Evolutionary conservation across 2,797 vertebrate species (phyloP), one percentile per base, ranked within the genome.

Genomic region (Anguilla marmorata): DNA sequence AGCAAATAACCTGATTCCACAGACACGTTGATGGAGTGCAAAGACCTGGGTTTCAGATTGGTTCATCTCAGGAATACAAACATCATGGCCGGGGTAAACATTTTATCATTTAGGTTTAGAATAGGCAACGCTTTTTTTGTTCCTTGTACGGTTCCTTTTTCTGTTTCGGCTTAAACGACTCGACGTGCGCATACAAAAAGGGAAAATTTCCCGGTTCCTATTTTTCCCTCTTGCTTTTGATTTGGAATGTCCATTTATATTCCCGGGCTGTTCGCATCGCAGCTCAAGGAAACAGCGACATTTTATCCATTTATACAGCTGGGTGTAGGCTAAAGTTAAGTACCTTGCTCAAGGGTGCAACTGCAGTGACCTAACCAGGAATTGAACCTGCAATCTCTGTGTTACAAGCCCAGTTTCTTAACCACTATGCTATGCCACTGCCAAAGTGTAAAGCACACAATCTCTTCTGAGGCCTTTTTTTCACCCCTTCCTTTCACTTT

Each of bases 31-130:
- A 16, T n/a, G 19, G 48, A 30, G 58, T 45, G 80, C 87, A 50
- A 37, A 85, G 82, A 88, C 83, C 87, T 52, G 87, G 48, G 58
- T 52, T 83, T 84, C 56, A 87, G 63, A 16, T 60, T 80, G 45
- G 7, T 74, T 27, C 37, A 87, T 27, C 79, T 24, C 72, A 56
- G 86, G 37, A 60, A 45, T 76, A 11, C 24, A 14, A 54, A 27
- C 86, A 87, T 52, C 37, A 48, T 86, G 86, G 11, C 14, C 30
- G 12, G 41, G 6, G 12, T 37, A 14, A 9, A 79, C 6, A 19
- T 27, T 2, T 72, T 45, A 45, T 41, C 33, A 79, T 79, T 41
- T 21, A 41, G 14, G 5, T 79, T 79, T 1, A 41, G 74, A 79
- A 45, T 1, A 41, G 74, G 74, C 74, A 41, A 24, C 7, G 30